A percentile compares a stretch with the other conserved stretches of the same genome.
Evolutionary conservation across 2,113 vertebrate genomes (phyloP).

Genomic region (Carettochelys insculpta): DNA sequence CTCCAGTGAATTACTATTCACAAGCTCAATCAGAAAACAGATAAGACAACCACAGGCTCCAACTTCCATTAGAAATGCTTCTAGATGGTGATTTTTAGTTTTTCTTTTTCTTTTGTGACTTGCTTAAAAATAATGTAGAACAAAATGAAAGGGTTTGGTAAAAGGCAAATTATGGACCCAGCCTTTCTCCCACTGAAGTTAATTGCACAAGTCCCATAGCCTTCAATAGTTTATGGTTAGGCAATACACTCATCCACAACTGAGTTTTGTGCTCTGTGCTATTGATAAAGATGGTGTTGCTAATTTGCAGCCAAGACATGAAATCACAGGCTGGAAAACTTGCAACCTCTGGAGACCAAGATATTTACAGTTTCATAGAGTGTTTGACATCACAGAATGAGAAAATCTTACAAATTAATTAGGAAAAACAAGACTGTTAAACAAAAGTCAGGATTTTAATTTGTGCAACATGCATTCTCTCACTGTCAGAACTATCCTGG

Average conservation of each 20-base stretch:
- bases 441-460: conserved; percentile 34
- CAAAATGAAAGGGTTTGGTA: conserved; percentile 28
- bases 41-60: neutral
- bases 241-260: conserved; percentile 40
- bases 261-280: conserved; percentile 45
- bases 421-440: conserved; percentile 50
- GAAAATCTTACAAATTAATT: conserved; percentile 32
- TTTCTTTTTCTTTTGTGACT: no score
- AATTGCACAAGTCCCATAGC: conserved; percentile 23
- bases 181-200: conserved; percentile 16
- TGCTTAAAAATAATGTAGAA: conserved; percentile 9
- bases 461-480: conserved; percentile 26
- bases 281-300: conserved; percentile 45
- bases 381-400: conserved; percentile 3
- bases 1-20: neutral
- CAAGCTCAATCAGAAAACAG: conserved; percentile 9
- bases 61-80: neutral
- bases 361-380: conserved; percentile 35
- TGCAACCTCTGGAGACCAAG: conserved; percentile 18
- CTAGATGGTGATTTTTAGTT: conserved; percentile 14
- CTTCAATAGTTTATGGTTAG: neutral
- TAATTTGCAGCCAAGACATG: neutral
- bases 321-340: conserved; percentile 54
- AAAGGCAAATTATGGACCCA: neutral
- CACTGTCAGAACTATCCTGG: conserved; percentile 21